Percentiles rank a stretch among this genome's conserved stretches.
These are phyloP conservation scores for Coenonympha arcania DNA, from an alignment of 2,888 invertebrate species.

Conservation along the genomic window DNA sequence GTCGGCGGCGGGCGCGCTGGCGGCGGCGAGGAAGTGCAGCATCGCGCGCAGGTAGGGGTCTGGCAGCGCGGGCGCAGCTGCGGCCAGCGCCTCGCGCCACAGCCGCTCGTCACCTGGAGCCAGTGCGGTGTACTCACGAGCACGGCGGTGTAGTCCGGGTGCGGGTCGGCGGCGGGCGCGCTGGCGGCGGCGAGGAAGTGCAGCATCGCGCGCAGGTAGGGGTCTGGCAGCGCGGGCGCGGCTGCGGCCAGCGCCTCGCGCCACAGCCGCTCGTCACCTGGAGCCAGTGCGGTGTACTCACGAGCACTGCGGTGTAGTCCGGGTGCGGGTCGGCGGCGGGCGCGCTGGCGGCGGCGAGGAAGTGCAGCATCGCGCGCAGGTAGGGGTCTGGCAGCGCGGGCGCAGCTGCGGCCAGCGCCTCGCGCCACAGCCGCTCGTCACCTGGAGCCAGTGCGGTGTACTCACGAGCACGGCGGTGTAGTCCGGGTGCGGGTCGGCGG, in stretches of 20 bases:
- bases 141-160: conserved; percentile 41
- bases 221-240: conserved; percentile 86
- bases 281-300: conserved; percentile 80
- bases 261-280: conserved; percentile 84
- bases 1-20: conserved; percentile 75
- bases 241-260: conserved; percentile 87
- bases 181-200: conserved; percentile 87
- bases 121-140: conserved; percentile 74
- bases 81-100: conserved; percentile 88
- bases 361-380: conserved; percentile 91
- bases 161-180: conserved; percentile 71
- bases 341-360: conserved; percentile 82
- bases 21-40: conserved; percentile 90
- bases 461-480: conserved; percentile 44
- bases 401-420: conserved; percentile 85
- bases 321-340: conserved; percentile 70
- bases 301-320: conserved; percentile 45
- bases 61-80: conserved; percentile 83
- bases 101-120: conserved; percentile 85
- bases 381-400: conserved; percentile 90
- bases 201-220: conserved; percentile 92
- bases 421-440: conserved; percentile 87
- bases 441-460: conserved; percentile 82
- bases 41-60: conserved; percentile 93
- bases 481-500: conserved; percentile 56